These are phyloP conservation scores for Tribolium castaneum DNA, from an alignment of 1,140 invertebrate genomes.

Conservation along the genomic window DNA sequence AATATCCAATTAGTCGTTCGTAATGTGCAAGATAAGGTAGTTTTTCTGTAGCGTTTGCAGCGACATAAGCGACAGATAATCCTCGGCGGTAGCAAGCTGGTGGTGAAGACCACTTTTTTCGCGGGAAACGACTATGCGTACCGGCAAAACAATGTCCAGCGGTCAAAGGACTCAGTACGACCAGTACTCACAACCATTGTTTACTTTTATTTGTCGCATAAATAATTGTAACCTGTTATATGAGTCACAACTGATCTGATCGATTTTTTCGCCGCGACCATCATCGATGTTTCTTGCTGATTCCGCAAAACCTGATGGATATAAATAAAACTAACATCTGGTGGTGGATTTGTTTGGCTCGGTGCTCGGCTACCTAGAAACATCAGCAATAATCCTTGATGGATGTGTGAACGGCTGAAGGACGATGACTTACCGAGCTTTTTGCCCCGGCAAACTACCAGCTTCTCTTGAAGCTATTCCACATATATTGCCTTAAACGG, in stretches of 20 bases:
- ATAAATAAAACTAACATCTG: constrained; percentile 45
- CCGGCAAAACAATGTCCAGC: constrained; percentile 58
- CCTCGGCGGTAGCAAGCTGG: constrained; percentile 53
- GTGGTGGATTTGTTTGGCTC: constrained; percentile 44
- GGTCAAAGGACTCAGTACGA: constrained; percentile 60
- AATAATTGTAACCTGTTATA: constrained; percentile 63
- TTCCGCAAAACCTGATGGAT: constrained; percentile 38
- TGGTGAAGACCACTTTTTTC: constrained; percentile 60
- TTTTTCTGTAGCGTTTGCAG: constrained; percentile 56
- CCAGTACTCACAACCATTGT: constrained; percentile 61
- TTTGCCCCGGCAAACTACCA: background rate
- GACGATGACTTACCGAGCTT: constrained; percentile 10
- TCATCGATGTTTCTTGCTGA: constrained; percentile 16
- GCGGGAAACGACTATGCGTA: constrained; percentile 58
- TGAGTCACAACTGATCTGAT: constrained; percentile 61
- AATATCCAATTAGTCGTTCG: constrained; percentile 60
- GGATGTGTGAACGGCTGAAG: constrained; percentile 14
- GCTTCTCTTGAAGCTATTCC: background rate
- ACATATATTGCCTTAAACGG: constrained; percentile 12
- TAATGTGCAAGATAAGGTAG: constrained; percentile 60
- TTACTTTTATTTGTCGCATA: constrained; percentile 63
- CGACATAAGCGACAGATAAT: constrained; percentile 56
- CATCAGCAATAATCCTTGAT: constrained; percentile 23
- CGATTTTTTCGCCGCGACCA: constrained; percentile 54
- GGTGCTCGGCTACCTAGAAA: constrained; percentile 14